Base-by-base conservation (phyloP, 2,888 invertebrate genomes). In the Apodemia zela region DNA sequence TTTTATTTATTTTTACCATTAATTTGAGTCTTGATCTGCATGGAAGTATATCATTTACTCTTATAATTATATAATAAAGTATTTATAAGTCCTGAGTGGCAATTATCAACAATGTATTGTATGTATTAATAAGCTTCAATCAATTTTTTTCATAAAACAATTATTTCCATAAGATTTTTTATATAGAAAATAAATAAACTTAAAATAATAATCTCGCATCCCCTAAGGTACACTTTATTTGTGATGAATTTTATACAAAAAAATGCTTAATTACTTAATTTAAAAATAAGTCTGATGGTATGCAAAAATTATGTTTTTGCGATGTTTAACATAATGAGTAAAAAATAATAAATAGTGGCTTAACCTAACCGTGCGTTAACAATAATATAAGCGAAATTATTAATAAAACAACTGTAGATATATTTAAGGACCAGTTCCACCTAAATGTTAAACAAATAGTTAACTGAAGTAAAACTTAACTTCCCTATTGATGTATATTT, bases 341-440 rank as follows among this genome's bases (percentile, higher is more conserved):
- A 62, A 67, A 62, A 71, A 70, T 71, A 72, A 69, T 68, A 66
- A 68, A 70, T 64, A 69, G 66, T 67, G 64, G 66, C 65, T 68
- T 70, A 68, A 64, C 15, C 64, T 70, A 69, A 65, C 63, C 61
- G 65, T 67, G 66, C 68, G 61, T 61, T 67, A 67, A 70, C 69
- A 71, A 61, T 63, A 63, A 66, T 62, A 66, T 59, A 63, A 63
- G 54, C 63, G 51, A 21, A 51, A 11, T 13, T 18, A 51, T 42
- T 18, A 25, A 13, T 18, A 54, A 51, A 54, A 54, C 21, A 54
- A 54, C 21, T 54, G 54, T 25, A 25, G 5, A 1, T 25, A 11
- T 54, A 54, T 6, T 54, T 54, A 54, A 54, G 25, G 25, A 6
- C 54, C 25, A 54, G 25, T 54, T 54, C 25, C 51, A 54, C 21